These are phyloP conservation scores for Anguilla megastoma DNA, from an alignment of 2,797 vertebrate species.

Conservation along the genomic window DNA sequence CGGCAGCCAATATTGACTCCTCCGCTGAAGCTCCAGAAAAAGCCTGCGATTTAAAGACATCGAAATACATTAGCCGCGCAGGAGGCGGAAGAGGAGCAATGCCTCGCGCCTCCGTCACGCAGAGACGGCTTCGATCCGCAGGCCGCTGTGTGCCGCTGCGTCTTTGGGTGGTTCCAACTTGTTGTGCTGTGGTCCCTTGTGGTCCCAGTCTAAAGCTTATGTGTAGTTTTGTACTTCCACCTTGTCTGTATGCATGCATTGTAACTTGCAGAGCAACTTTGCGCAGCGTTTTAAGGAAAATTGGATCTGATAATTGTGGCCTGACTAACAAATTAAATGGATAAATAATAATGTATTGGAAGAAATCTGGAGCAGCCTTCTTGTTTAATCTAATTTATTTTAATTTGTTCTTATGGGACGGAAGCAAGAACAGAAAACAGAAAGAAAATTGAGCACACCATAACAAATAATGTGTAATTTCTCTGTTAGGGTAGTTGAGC, in stretches of 20 bases:
- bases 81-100: background rate
- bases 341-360: conserved; percentile 7
- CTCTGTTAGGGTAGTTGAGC: background rate
- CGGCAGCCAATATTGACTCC: background rate
- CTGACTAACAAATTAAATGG: background rate
- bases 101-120: background rate
- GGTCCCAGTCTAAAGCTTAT: background rate
- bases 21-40: background rate
- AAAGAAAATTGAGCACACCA: background rate
- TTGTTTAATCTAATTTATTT: background rate
- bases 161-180: background rate
- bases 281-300: background rate
- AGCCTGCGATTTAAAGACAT: background rate
- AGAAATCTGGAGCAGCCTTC: background rate
- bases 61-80: background rate
- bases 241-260: background rate
- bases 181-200: background rate
- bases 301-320: background rate
- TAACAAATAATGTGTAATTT: background rate
- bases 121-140: background rate
- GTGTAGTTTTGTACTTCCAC: background rate
- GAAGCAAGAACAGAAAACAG: background rate
- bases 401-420: background rate
- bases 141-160: too few relatives aligned
- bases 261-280: too few relatives aligned